Conservation (phyloP, 2,888 invertebrate species). For the Bhutanitis thaidina region DNA sequence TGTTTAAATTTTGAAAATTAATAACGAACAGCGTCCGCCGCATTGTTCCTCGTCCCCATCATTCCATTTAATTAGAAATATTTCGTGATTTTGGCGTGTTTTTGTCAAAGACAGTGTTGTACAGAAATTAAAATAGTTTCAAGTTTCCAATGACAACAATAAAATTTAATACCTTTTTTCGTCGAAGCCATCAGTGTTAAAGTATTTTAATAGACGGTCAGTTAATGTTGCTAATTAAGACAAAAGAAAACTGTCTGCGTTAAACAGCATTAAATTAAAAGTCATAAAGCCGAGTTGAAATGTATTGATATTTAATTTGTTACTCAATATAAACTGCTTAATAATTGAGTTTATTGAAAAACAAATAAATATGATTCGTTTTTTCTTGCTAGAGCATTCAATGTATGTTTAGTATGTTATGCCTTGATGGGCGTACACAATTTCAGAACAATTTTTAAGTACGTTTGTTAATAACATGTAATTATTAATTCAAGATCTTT, state of each 20-base stretch:
- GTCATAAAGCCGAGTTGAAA: too few species aligned
- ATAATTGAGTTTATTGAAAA: too few species aligned
- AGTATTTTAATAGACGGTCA: neutral
- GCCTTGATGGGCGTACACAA: too few species aligned
- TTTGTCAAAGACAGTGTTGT: conserved; percentile 28
- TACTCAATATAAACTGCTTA: too few species aligned
- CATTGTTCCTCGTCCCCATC: conserved; percentile 50
- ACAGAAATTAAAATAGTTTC: conserved; percentile 20
- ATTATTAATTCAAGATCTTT: too few species aligned
- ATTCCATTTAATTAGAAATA: conserved; percentile 70
- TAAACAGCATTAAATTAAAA: neutral
- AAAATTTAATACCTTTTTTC: conserved; percentile 15
- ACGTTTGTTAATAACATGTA: too few species aligned
- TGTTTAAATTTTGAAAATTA: conserved; percentile 75
- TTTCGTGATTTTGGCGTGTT: conserved; percentile 56
- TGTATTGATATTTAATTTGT: too few species aligned
- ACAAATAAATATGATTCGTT: too few species aligned
- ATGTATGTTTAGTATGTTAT: too few species aligned
- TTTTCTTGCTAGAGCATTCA: too few species aligned
- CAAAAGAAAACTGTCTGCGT: neutral
- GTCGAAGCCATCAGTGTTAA: conserved; percentile 4
- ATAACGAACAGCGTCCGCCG: conserved; percentile 52
- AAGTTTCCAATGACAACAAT: conserved; percentile 15
- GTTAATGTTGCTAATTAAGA: conserved; percentile 1
- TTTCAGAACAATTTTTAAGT: too few species aligned